These are phyloP conservation scores for Sebastes schlegelii DNA, from an alignment of 2,113 vertebrate genomes.

Conservation along the genomic window DNA sequence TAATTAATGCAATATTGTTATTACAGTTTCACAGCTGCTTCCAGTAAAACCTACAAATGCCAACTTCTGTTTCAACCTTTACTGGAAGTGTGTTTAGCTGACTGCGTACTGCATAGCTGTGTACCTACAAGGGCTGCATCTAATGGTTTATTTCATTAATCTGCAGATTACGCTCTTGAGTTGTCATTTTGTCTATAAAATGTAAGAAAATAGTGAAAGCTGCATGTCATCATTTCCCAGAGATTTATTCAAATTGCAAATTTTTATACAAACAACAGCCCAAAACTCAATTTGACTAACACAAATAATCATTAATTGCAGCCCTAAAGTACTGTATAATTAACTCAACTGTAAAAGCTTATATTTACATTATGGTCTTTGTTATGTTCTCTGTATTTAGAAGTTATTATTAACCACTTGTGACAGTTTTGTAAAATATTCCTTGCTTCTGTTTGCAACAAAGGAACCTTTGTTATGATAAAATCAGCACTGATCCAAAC, in stretches of 20 bases:
- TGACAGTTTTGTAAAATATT: background rate
- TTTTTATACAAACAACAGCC: background rate
- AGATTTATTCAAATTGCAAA: background rate
- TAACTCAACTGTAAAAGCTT: background rate
- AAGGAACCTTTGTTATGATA: background rate
- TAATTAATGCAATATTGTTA: background rate
- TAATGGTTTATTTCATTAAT: background rate
- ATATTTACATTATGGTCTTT: background rate
- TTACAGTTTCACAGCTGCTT: background rate
- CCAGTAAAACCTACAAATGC: background rate
- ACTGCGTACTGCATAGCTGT: background rate
- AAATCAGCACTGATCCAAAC: background rate
- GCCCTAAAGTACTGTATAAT: background rate
- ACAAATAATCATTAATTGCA: too few relatives aligned
- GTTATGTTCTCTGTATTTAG: background rate
- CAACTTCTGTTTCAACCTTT: background rate
- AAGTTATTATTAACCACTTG: background rate
- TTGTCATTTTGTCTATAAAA: background rate
- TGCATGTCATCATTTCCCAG: background rate
- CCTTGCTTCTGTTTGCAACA: background rate
- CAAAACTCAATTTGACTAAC: background rate
- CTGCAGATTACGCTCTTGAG: background rate
- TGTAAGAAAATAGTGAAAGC: background rate
- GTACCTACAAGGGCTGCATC: background rate
- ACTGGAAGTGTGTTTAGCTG: background rate